Base-by-base conservation (phyloP, 2,888 invertebrate species). In the Scaptomyza parva region DNA sequence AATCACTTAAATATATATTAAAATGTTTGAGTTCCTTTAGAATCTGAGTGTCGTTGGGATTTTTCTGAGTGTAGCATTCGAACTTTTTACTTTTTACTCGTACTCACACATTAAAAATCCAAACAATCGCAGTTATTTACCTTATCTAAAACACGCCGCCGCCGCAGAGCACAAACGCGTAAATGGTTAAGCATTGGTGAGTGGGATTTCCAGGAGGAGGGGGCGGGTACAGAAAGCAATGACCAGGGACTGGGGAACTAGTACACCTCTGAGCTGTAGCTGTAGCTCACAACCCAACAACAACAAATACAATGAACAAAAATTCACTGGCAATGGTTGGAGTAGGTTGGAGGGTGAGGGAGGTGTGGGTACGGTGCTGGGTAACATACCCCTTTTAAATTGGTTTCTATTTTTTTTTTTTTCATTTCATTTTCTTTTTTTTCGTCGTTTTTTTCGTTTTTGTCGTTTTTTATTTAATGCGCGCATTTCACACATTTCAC, bases 401-500 rank as follows among this genome's bases (percentile, higher is more conserved):
- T 63, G 50, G 41, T 53, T 55, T 52, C 51, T 24, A 26, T 39
- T 7, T 20, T 18, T 48, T n/a, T 41, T 58, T 20, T n/a, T n/a
- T n/a, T n/a, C n/a, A n/a, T n/a, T n/a, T n/a, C n/a, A n/a, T n/a
- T n/a, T 35, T 30, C 33, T 30, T 26, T 18, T 28, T 51, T 39
- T 40, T 43, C 11, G 39, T 70, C n/a, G n/a, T n/a, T n/a, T n/a
- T n/a, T n/a, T n/a, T n/a, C n/a, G n/a, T 72, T 77, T 69, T 67
- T 45, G 47, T 64, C 65, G 65, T 79, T 88, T 83, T 84, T 78
- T 86, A 72, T 85, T 85, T 85, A 88, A 88, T 88, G 78, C 82
- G 86, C 87, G 88, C 84, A 81, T 87, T 88, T 87, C 84, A 88
- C 82, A 88, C 82, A 88, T 83, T 88, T 82, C 88, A 80, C 82